phyloP scores from a whole-genome alignment of 2,888 invertebrate genomes.

The Dysmachus trigonus region DNA sequence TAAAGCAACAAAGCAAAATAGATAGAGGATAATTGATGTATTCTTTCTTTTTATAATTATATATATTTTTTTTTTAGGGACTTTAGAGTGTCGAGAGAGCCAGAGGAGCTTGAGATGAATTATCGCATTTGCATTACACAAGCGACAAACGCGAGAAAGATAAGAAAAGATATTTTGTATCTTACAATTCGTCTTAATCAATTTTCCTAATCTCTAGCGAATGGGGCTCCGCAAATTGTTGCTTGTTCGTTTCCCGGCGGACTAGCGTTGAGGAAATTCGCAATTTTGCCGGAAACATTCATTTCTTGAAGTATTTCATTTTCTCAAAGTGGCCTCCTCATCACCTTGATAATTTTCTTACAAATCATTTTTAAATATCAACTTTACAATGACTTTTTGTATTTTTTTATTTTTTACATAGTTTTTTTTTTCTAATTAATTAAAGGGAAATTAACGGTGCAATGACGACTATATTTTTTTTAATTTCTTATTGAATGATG shows the following conservation, averaged over 20 bases:
- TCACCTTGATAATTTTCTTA: neutral
- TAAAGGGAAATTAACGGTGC: no score
- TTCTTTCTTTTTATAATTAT: neutral
- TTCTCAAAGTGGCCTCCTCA: neutral
- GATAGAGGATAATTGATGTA: neutral
- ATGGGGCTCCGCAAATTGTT: no score
- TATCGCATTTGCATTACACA: neutral
- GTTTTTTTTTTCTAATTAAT: no score
- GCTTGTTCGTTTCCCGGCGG: no score
- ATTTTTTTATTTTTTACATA: neutral
- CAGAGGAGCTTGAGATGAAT: neutral
- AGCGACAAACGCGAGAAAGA: neutral
- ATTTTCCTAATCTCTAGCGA: neutral
- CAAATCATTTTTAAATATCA: neutral
- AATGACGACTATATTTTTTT: no score
- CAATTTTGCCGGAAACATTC: neutral
- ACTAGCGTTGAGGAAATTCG: no score
- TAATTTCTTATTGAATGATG: no score
- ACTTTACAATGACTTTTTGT: no score
- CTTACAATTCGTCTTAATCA: neutral
- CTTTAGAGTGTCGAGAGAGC: neutral
- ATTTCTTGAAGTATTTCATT: no score
- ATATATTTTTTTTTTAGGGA: no score
- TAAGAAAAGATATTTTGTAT: neutral
- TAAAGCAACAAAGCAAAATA: neutral